Percentiles rank a stretch among this genome's conserved stretches.
Evolutionary conservation across 2,113 vertebrate genomes (phyloP).

Genomic region (Hemiscyllium ocellatum): DNA sequence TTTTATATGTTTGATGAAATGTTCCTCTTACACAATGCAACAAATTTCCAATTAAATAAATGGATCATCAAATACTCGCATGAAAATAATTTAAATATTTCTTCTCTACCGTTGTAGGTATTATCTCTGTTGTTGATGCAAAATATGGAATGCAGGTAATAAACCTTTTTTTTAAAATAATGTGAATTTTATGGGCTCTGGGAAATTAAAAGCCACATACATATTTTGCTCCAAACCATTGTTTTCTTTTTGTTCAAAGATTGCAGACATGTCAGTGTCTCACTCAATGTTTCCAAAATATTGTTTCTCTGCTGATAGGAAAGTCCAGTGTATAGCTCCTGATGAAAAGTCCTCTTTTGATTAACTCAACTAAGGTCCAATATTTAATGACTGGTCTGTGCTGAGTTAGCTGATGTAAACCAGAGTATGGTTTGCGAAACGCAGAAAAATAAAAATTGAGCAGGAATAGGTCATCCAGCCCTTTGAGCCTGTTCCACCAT

Average conservation of each 20-base stretch:
- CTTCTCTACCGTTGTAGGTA: constrained; percentile 63
- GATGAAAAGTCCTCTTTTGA: not conserved
- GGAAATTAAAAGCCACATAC: not conserved
- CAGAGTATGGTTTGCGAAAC: too few relatives aligned
- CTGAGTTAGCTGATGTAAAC: not conserved
- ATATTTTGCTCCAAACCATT: not conserved
- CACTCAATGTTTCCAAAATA: not conserved
- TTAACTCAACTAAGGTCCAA: not conserved
- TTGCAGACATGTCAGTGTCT: not conserved
- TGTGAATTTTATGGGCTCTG: not conserved
- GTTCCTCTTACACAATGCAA: not conserved
- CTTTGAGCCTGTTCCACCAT: too few relatives aligned
- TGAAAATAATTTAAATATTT: not conserved
- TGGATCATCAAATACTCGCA: not conserved
- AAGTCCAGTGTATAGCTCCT: not conserved
- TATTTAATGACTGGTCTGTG: not conserved
- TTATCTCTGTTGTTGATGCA: constrained; percentile 85
- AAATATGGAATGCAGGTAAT: constrained; percentile 83
- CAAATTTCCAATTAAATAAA: not conserved
- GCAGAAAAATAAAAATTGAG: too few relatives aligned
- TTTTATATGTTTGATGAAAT: too few relatives aligned
- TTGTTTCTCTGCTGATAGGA: not conserved
- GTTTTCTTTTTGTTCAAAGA: not conserved
- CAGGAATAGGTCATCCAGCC: too few relatives aligned
- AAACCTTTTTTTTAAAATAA: not conserved